Percentiles rank a stretch among this genome's conserved stretches.
Conservation (phyloP, 1,140 invertebrate genomes). For the Tetraneura akinire region DNA sequence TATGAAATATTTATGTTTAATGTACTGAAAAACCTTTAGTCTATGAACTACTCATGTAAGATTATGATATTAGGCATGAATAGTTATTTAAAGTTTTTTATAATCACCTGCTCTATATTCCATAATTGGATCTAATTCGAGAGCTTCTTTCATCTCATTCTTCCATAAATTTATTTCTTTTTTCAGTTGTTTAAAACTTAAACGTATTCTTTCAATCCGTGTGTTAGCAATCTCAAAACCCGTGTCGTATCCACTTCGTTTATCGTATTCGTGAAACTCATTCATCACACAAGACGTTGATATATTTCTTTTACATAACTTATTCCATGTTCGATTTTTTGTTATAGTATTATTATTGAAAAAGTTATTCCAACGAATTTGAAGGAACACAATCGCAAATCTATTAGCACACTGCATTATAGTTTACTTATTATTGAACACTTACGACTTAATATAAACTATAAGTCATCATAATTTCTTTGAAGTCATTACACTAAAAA, state of each 20-base stretch:
- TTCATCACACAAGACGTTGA: background rate
- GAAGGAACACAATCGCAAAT: background rate
- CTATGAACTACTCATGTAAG: no score
- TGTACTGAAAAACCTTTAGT: no score
- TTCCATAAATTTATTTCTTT: constrained; percentile 68
- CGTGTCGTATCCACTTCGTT: constrained; percentile 26
- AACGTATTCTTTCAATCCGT: constrained; percentile 7
- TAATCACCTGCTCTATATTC: constrained; percentile 62
- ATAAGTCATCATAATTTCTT: no score
- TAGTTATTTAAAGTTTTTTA: no score
- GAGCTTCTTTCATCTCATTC: constrained; percentile 70
- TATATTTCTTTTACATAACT: background rate
- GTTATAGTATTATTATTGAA: no score
- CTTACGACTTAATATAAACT: no score
- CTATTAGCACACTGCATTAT: background rate
- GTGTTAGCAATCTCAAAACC: background rate
- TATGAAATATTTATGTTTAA: no score
- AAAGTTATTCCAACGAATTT: background rate
- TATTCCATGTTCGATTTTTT: background rate
- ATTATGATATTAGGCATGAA: no score
- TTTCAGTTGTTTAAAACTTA: constrained; percentile 68
- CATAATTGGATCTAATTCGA: constrained; percentile 66
- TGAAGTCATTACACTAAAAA: no score
- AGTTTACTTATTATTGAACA: background rate
- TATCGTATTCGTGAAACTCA: constrained; percentile 29